A percentile compares a stretch with the other conserved stretches of the same genome.
Conservation (phyloP, 1,140 invertebrate genomes). For the Popillia japonica region DNA sequence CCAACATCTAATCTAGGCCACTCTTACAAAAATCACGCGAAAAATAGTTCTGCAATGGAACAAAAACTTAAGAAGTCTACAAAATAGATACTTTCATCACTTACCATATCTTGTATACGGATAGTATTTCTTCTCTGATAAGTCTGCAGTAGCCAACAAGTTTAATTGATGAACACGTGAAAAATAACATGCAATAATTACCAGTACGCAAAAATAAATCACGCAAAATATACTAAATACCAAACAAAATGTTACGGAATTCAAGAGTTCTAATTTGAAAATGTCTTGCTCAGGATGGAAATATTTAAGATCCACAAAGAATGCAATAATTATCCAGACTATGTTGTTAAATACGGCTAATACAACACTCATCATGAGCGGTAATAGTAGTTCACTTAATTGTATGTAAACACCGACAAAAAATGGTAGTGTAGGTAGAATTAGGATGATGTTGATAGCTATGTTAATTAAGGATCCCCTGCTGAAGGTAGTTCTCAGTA, state of each 20-base stretch:
- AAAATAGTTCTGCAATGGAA: conserved; percentile 9
- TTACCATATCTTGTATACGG: conserved; percentile 19
- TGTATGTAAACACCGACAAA: not conserved
- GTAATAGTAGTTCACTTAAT: not conserved
- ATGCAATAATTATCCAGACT: not conserved
- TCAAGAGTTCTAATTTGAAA: not conserved
- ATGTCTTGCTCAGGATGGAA: not conserved
- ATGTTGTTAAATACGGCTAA: not conserved
- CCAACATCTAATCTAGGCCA: not conserved
- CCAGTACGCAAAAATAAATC: not conserved
- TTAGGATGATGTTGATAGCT: not conserved
- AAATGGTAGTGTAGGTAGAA: not conserved
- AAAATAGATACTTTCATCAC: not conserved
- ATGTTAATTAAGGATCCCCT: conserved; percentile 11
- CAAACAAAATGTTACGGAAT: not conserved
- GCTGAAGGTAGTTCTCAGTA: not conserved
- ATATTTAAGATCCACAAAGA: not conserved
- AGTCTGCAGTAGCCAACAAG: not conserved
- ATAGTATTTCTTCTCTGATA: conserved; percentile 9
- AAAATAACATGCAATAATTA: not conserved
- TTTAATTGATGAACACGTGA: not conserved
- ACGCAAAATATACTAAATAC: not conserved
- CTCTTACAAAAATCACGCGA: not conserved
- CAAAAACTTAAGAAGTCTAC: not conserved
- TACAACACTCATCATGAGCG: not conserved